Evolutionary conservation across 2,888 invertebrate genomes (phyloP).

Genomic region (Oscheius sp.): DNA sequence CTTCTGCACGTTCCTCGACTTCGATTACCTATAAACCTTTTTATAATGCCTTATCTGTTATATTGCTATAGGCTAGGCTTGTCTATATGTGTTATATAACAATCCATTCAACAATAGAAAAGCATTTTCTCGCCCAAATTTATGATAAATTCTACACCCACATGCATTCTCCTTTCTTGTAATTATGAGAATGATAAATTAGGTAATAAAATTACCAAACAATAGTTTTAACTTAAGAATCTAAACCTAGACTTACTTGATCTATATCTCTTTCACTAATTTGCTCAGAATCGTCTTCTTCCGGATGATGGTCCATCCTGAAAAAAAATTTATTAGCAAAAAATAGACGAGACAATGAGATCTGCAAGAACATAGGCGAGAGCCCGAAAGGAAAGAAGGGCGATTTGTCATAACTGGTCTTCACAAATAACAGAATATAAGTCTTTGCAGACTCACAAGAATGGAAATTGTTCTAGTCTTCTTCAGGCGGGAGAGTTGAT

Average conservation of each 20-base stretch:
- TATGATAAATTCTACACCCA: no score
- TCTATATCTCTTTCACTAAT: slow-evolving; percentile 34
- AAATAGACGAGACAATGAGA: neutral
- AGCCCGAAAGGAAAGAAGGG: neutral
- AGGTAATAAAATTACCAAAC: neutral
- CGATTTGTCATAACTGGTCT: neutral
- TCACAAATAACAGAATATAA: neutral
- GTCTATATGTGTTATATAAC: no score
- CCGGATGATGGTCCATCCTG: slow-evolving; percentile 14
- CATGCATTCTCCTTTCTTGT: no score
- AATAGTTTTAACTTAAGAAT: neutral
- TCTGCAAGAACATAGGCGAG: neutral
- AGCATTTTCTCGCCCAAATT: no score
- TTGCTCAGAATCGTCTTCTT: slow-evolving; percentile 22
- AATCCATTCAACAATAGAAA: no score
- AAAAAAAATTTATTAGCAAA: neutral
- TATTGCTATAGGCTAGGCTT: no score
- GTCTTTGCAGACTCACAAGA: neutral
- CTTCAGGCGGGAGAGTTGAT: neutral
- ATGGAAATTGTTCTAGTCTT: neutral
- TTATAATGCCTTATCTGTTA: no score
- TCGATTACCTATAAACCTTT: slow-evolving; percentile 36
- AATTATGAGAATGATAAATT: no score
- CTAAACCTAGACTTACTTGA: neutral
- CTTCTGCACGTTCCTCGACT: slow-evolving; percentile 27